phyloP scores from a whole-genome alignment of 2,888 invertebrate species.

The Nipponacmea schrenckii region DNA sequence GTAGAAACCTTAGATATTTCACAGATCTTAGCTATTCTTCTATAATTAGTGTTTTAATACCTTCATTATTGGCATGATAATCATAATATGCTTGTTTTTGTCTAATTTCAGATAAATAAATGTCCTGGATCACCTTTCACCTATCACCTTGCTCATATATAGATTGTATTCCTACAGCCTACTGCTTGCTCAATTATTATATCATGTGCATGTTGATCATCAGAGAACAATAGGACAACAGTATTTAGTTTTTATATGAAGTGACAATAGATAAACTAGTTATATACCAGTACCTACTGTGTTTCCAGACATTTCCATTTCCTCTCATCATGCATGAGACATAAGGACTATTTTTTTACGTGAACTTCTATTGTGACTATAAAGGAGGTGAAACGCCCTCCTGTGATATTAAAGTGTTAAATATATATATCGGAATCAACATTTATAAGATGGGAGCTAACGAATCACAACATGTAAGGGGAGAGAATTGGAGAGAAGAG shows the following conservation, averaged over 20 bases:
- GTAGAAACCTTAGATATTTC: too few species aligned
- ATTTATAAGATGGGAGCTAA: background rate
- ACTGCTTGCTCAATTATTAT: conserved; percentile 2
- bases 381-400: too few species aligned
- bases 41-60: background rate
- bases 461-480: background rate
- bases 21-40: too few species aligned
- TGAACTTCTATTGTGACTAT: too few species aligned
- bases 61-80: background rate
- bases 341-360: too few species aligned
- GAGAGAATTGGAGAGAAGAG: background rate
- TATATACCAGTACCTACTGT: too few species aligned
- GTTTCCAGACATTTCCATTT: too few species aligned
- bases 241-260: background rate
- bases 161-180: background rate
- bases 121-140: background rate
- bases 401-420: too few species aligned
- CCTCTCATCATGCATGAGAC: too few species aligned
- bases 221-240: background rate
- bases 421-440: too few species aligned
- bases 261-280: too few species aligned
- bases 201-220: background rate
- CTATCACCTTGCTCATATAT: background rate
- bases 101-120: conserved; percentile 6
- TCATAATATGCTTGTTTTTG: background rate